Percentiles rank a stretch among this genome's conserved stretches.
Conservation (phyloP, 2,888 invertebrate genomes). For the Ormia ochracea region DNA sequence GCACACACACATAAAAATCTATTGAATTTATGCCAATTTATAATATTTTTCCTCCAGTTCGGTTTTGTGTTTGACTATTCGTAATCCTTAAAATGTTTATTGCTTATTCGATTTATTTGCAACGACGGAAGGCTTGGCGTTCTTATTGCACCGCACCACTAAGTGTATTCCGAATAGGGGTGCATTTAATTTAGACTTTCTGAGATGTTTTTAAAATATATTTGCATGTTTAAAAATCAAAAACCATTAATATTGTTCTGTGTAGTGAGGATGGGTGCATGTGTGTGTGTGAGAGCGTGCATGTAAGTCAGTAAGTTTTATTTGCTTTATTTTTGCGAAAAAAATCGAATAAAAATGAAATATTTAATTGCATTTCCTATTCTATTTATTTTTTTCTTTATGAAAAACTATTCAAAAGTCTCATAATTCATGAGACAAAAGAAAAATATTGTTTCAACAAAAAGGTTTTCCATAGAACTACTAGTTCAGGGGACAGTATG, state of each 20-base stretch:
- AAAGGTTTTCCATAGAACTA: not conserved
- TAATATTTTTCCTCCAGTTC: constrained; percentile 25
- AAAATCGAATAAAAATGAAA: constrained; percentile 35
- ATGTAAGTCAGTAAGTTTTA: not conserved
- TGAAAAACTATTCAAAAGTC: constrained; percentile 2
- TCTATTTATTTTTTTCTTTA: constrained; percentile 3
- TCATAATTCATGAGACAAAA: constrained; percentile 3
- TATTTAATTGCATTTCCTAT: constrained; percentile 13
- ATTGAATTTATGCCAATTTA: constrained; percentile 54
- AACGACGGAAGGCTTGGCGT: not conserved
- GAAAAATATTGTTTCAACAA: not conserved
- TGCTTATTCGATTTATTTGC: constrained; percentile 28
- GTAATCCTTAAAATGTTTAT: constrained; percentile 51
- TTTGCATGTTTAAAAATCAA: constrained; percentile 72
- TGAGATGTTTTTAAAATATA: constrained; percentile 45
- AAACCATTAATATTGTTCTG: constrained; percentile 56
- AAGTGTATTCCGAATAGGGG: constrained; percentile 55
- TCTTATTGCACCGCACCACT: not conserved
- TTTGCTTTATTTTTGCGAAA: constrained; percentile 34
- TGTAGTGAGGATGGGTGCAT: not conserved
- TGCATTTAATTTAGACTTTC: constrained; percentile 57
- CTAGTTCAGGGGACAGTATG: not conserved
- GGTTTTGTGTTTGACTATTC: not conserved
- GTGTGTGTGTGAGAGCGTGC: not conserved
- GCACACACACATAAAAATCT: constrained; percentile 25